phyloP scores from a whole-genome alignment of 2,113 vertebrate genomes.

The Chitala chitala region DNA sequence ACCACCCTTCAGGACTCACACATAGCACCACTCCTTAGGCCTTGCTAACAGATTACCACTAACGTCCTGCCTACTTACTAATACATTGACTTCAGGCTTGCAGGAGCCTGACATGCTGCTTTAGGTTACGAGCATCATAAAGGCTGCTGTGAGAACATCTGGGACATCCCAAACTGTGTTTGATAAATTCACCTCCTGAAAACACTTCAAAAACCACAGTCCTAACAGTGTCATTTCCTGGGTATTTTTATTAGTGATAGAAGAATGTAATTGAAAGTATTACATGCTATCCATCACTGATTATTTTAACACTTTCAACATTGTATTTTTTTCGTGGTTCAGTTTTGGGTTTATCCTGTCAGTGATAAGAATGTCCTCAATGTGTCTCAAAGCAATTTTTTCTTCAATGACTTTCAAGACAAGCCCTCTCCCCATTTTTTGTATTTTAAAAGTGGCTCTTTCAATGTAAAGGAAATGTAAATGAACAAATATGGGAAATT shows the following conservation, averaged over 20 bases:
- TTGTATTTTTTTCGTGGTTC: not conserved
- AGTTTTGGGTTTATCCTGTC: not conserved
- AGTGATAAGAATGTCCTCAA: no score
- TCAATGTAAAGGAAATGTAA: not conserved
- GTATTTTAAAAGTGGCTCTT: not conserved
- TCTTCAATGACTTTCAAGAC: not conserved
- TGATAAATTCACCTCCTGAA: no score
- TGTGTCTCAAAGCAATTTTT: not conserved
- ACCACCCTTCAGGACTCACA: no score
- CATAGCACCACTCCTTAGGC: no score
- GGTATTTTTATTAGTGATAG: no score
- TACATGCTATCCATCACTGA: no score
- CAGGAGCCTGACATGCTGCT: not conserved
- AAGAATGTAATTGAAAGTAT: no score
- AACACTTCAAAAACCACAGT: no score
- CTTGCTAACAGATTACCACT: not conserved
- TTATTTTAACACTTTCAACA: not conserved
- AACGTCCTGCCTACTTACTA: slow-evolving; percentile 4
- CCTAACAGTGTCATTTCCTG: no score
- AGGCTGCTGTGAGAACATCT: slow-evolving; percentile 53
- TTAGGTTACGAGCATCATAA: not conserved
- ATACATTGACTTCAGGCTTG: slow-evolving; percentile 27
- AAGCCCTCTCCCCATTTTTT: not conserved
- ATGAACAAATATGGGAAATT: not conserved
- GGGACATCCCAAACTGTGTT: slow-evolving; percentile 65